These are phyloP conservation scores for Mythimna impura DNA, from an alignment of 2,888 invertebrate species.

Conservation along the genomic window DNA sequence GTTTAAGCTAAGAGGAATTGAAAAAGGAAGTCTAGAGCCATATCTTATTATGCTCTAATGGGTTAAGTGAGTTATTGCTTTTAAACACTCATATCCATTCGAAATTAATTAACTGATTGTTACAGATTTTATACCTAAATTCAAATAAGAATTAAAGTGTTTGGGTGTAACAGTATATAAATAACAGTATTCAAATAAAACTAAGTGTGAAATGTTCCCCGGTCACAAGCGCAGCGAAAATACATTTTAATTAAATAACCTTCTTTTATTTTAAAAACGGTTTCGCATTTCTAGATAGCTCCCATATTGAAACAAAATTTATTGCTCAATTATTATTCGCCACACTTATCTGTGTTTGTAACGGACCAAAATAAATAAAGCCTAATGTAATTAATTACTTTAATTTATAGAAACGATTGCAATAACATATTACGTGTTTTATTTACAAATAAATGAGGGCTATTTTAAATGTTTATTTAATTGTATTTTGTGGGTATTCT, in stretches of 20 bases:
- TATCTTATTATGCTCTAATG: slow-evolving; percentile 4
- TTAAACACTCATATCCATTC: background rate
- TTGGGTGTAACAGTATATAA: slow-evolving; percentile 15
- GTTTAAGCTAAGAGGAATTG: slow-evolving; percentile 9
- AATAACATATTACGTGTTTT: slow-evolving; percentile 9
- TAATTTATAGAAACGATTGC: slow-evolving; percentile 28
- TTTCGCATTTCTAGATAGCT: slow-evolving; percentile 28
- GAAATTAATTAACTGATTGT: slow-evolving; percentile 17
- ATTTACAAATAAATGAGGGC: slow-evolving; percentile 30
- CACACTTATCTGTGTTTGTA: slow-evolving; percentile 19
- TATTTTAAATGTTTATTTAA: slow-evolving; percentile 20
- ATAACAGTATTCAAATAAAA: slow-evolving; percentile 33
- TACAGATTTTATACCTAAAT: slow-evolving; percentile 2
- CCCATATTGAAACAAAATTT: slow-evolving; percentile 31
- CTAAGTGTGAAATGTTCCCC: slow-evolving; percentile 29
- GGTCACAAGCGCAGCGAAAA: slow-evolving; percentile 35
- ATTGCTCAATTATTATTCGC: slow-evolving; percentile 25
- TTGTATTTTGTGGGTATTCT: background rate
- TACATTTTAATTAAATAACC: slow-evolving; percentile 45
- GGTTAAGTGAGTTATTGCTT: slow-evolving; percentile 1
- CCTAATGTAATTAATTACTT: slow-evolving; percentile 25
- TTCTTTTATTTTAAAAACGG: slow-evolving; percentile 43
- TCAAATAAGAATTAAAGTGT: slow-evolving; percentile 11
- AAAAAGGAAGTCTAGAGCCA: background rate
- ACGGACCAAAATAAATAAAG: slow-evolving; percentile 46